Base-by-base conservation (phyloP, 1,140 invertebrate species). In the Ips typographus region DNA sequence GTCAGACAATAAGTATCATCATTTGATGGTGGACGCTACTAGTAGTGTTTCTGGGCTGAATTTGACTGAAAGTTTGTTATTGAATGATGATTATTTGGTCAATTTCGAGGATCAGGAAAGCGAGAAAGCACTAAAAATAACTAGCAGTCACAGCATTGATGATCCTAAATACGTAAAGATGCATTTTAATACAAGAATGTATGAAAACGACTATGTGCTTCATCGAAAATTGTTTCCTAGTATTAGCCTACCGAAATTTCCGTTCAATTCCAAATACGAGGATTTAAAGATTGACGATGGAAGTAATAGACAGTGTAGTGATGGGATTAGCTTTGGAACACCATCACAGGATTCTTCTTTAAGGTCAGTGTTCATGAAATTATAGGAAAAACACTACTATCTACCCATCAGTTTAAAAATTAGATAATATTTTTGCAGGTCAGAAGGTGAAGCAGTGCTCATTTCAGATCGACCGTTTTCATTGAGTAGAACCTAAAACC, bases 1-100 rank as follows among this genome's bases (percentile, higher is more conserved):
- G 4, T 64, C 63, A 37, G 56, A 59, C 2, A 49, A 55, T 42
- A 74, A 74, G 43, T 74, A 73, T 47, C 71, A 74, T 42, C 62
- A 72, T 38, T 65, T 73, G 51, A 4, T 73, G 22, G 41, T 68
- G 3, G 71, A 72, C 51, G 73, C 70, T 2, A 53, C 51, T 22
- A 69, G 65, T 4, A 74, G 67, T 44, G 59, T 62, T 39, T 71
- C 70, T 40, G 64, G 63, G 2, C 22, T 56, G 49, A 71, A 70
- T 44, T 40, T 59, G 8, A 39, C 58, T 2, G 67, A 68, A 56
- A 68, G 42, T 53, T 43, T 70, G 40, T 43, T 70, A 40, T 37
- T 70, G 4, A 44, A 39, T 22, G 61, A 70, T 41, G 60, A 70
- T 40, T 70, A 70, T 58, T 41, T 64, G 36, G 41, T 66, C 7